phyloP scores from a whole-genome alignment of 1,140 invertebrate genomes.

The Dendrolimus punctatus region DNA sequence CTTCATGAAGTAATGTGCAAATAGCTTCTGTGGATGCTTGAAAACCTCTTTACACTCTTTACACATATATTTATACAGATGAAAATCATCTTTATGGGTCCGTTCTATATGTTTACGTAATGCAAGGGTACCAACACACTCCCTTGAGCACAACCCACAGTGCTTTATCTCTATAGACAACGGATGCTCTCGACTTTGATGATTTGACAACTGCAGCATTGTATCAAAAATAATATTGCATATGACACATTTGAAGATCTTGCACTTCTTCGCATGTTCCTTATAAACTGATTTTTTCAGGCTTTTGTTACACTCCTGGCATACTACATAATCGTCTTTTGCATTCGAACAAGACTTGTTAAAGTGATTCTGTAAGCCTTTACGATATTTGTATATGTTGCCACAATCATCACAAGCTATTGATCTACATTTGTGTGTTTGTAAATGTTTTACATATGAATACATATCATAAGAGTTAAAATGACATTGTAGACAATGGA shows the following conservation, averaged over 20 bases:
- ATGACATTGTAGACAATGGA: constrained; percentile 26
- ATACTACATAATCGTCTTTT: constrained; percentile 7
- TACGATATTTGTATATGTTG: constrained; percentile 24
- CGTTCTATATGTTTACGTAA: constrained; percentile 45
- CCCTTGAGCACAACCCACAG: constrained; percentile 40
- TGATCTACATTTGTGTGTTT: constrained; percentile 22
- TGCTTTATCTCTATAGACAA: constrained; percentile 15
- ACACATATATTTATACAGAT: constrained; percentile 52
- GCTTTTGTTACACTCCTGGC: constrained; percentile 27
- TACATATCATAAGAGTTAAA: constrained; percentile 11
- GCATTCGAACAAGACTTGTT: neutral
- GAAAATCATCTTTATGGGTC: constrained; percentile 25
- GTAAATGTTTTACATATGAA: constrained; percentile 34
- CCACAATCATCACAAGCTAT: constrained; percentile 34
- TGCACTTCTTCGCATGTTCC: constrained; percentile 28
- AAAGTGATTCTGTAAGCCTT: neutral
- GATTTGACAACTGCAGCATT: constrained; percentile 26
- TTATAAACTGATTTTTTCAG: constrained; percentile 7
- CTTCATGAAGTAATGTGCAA: constrained; percentile 41
- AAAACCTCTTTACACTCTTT: constrained; percentile 35
- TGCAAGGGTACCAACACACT: constrained; percentile 29
- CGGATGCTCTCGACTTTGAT: constrained; percentile 24
- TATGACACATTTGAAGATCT: constrained; percentile 23
- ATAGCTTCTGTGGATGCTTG: constrained; percentile 48
- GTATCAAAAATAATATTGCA: constrained; percentile 26